Percentiles rank a stretch among this genome's conserved stretches.
Conservation (phyloP, 2,797 vertebrate genomes). For the Fistularia commersonii region DNA sequence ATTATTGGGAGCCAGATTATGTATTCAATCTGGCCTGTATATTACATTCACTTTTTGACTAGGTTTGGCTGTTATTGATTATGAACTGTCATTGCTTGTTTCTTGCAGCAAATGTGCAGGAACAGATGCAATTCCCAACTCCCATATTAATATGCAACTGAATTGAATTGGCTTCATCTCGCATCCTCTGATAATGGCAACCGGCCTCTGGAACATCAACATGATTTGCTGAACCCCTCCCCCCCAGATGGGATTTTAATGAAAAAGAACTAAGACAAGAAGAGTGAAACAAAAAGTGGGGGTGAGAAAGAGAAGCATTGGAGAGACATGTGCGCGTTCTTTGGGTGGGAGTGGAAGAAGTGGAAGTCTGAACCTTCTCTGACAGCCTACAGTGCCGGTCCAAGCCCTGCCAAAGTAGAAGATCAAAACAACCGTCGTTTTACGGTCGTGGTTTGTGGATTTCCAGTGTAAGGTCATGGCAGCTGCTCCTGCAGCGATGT, state of each 20-base stretch:
- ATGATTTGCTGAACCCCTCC: neutral
- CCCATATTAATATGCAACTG: conserved; percentile 47
- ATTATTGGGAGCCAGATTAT: conserved; percentile 20
- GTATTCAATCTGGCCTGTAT: conserved; percentile 6
- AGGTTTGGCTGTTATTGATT: conserved; percentile 20
- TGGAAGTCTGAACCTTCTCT: too few relatives aligned
- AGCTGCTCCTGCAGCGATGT: conserved; percentile 60
- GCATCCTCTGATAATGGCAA: neutral
- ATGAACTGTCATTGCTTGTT: conserved; percentile 6
- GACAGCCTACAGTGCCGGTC: too few relatives aligned
- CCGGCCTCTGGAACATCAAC: conserved; percentile 1
- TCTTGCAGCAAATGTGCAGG: conserved; percentile 23
- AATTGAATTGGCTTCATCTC: conserved; percentile 42
- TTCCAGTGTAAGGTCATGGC: conserved; percentile 57
- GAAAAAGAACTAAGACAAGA: too few relatives aligned
- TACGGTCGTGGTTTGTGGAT: conserved; percentile 36
- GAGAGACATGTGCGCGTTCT: too few relatives aligned
- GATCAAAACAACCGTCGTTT: conserved; percentile 49
- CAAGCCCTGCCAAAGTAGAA: neutral
- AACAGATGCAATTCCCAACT: conserved; percentile 43
- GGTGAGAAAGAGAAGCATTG: too few relatives aligned
- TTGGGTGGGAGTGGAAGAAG: too few relatives aligned
- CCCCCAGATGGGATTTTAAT: too few relatives aligned
- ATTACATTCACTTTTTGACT: neutral
- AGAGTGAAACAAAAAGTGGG: too few relatives aligned